A percentile compares a stretch with the other conserved stretches of the same genome.
Evolutionary conservation across 2,797 vertebrate genomes (phyloP).

Genomic region (Xenops minutus): DNA sequence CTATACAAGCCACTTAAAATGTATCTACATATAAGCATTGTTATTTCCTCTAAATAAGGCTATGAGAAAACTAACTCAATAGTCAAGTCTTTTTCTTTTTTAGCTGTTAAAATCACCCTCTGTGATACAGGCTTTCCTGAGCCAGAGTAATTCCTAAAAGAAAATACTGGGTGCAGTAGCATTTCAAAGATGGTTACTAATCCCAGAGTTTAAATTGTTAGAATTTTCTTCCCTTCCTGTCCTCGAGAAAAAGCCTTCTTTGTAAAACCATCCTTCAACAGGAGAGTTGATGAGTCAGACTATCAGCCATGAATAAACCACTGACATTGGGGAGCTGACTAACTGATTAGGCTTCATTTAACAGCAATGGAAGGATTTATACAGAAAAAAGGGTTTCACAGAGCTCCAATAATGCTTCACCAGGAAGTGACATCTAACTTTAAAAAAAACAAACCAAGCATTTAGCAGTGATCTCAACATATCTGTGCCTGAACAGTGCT

Average conservation of each 20-base stretch:
- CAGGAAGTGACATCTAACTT: not conserved
- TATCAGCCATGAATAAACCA: slow-evolving; percentile 18
- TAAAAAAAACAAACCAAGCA: not conserved
- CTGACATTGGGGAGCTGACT: not conserved
- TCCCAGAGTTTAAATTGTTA: not conserved
- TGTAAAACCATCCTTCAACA: slow-evolving; percentile 24
- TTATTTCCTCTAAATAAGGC: not conserved
- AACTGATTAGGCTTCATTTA: slow-evolving; percentile 23
- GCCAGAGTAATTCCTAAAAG: not conserved
- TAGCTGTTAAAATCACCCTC: not conserved
- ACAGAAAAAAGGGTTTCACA: not conserved
- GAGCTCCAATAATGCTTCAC: not conserved
- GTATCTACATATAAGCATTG: not conserved
- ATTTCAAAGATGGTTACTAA: not conserved
- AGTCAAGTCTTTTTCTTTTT: not conserved
- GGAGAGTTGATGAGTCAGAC: slow-evolving; percentile 42
- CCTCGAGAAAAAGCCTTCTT: slow-evolving; percentile 38
- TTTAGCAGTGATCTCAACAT: not conserved
- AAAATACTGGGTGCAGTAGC: not conserved
- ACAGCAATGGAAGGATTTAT: slow-evolving; percentile 24
- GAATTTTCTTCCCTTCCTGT: not conserved
- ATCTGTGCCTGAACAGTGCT: not conserved
- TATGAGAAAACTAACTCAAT: not conserved
- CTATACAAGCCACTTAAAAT: not conserved
- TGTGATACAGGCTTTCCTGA: not conserved